Conservation (phyloP, 1,140 invertebrate species). For the Ladona fulva region DNA sequence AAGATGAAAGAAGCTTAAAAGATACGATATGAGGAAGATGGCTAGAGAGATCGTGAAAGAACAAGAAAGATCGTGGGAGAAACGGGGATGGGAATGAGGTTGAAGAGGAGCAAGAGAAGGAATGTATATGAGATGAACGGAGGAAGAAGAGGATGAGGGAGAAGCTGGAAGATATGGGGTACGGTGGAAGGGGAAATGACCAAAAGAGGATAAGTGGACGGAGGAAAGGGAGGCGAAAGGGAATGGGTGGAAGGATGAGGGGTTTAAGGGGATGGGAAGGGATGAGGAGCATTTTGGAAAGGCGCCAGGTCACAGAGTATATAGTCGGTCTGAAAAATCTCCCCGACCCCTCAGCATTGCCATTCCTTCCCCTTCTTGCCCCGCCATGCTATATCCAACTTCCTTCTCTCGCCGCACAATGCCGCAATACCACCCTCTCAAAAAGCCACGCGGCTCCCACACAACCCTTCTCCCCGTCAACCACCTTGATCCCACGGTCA, state of each 20-base stretch:
- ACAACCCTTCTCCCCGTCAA: background rate
- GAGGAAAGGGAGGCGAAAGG: background rate
- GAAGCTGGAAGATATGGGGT: background rate
- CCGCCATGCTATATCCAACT: background rate
- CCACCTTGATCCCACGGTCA: background rate
- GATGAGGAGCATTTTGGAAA: constrained; percentile 5
- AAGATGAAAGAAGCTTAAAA: background rate
- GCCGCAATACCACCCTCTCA: background rate
- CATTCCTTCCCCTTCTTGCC: background rate
- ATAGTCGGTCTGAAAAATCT: constrained; percentile 5
- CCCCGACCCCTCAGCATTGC: background rate
- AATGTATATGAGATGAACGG: background rate
- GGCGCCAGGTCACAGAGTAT: constrained; percentile 6
- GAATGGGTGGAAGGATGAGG: background rate
- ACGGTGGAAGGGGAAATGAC: background rate
- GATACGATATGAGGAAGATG: background rate
- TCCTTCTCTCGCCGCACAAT: background rate
- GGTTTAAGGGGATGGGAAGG: background rate
- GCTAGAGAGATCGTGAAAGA: background rate
- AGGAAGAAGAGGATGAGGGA: background rate
- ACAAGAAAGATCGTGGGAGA: too few species aligned
- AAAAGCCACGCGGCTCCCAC: background rate
- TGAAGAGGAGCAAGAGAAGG: background rate
- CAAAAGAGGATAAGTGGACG: background rate
- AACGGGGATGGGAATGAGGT: background rate